Evolutionary conservation across 1,140 invertebrate species (phyloP).

Genomic region (Contarinia nasturtii): DNA sequence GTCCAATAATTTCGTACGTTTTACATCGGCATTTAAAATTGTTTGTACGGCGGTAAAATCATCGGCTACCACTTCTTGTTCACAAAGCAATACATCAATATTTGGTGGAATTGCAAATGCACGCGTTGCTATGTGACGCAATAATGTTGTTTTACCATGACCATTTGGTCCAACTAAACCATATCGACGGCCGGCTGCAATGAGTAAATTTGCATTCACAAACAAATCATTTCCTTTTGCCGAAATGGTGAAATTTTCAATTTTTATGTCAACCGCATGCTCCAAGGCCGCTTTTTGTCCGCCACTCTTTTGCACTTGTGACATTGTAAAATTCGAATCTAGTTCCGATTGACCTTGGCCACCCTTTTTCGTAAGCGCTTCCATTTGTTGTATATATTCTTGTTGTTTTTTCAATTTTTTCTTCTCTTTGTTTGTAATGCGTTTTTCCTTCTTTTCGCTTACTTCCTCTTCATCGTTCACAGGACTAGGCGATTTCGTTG

Average conservation of each 20-base stretch:
- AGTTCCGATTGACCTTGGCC: slow-evolving; percentile 73
- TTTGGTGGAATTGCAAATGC: slow-evolving; percentile 84
- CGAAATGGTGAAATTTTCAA: slow-evolving; percentile 95
- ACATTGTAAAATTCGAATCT: slow-evolving; percentile 90
- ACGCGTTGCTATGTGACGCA: slow-evolving; percentile 78
- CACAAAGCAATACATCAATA: slow-evolving; percentile 95
- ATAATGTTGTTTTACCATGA: slow-evolving; percentile 96
- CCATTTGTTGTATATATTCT: slow-evolving; percentile 83
- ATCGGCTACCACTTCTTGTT: slow-evolving; percentile 95
- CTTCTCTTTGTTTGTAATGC: slow-evolving; percentile 84
- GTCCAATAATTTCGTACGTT: slow-evolving; percentile 59
- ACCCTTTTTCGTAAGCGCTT: slow-evolving; percentile 70
- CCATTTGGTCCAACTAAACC: slow-evolving; percentile 98
- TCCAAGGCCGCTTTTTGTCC: slow-evolving; percentile 72
- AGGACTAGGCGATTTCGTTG: slow-evolving; percentile 3
- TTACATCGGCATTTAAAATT: slow-evolving; percentile 81
- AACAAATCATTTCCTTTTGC: slow-evolving; percentile 96
- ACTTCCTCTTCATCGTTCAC: slow-evolving; percentile 7
- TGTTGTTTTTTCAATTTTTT: slow-evolving; percentile 86
- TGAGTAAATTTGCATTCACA: slow-evolving; percentile 86
- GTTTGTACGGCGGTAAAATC: slow-evolving; percentile 79
- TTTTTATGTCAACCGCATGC: slow-evolving; percentile 94
- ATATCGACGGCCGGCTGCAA: slow-evolving; percentile 86
- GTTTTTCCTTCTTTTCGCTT: slow-evolving; percentile 33
- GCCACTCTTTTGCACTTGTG: slow-evolving; percentile 73